Conservation (phyloP, 2,113 vertebrate genomes). For the Cynocephalus volans region DNA sequence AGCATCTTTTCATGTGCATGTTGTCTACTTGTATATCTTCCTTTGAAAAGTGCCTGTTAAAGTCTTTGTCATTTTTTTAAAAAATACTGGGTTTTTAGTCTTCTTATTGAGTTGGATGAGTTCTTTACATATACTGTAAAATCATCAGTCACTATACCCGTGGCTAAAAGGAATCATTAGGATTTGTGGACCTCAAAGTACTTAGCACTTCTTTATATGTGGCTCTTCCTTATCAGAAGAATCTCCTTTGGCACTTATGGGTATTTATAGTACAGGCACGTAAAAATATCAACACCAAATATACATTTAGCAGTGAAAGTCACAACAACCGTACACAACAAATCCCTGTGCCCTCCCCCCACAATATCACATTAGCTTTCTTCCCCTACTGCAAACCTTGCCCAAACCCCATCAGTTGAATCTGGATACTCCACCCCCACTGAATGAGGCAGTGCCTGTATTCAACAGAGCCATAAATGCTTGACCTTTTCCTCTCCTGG, state of each 20-base stretch:
- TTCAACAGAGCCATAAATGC: neutral
- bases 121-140: neutral
- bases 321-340: neutral
- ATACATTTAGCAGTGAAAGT: neutral
- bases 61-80: neutral
- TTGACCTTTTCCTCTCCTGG: neutral
- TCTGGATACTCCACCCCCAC: neutral
- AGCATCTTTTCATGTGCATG: neutral
- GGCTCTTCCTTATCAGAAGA: neutral
- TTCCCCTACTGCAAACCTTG: neutral
- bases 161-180: neutral
- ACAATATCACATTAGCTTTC: neutral
- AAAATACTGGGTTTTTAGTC: neutral
- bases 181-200: neutral
- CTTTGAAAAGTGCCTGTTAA: constrained; percentile 36
- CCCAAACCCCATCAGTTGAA: neutral
- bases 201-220: neutral
- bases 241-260: neutral
- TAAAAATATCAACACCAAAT: neutral
- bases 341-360: too few relatives aligned
- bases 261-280: neutral
- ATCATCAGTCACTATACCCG: neutral
- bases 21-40: neutral
- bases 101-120: constrained; percentile 10
- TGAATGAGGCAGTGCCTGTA: neutral